Base-by-base conservation (phyloP, 2,888 invertebrate genomes). In the Sycophila texana region DNA sequence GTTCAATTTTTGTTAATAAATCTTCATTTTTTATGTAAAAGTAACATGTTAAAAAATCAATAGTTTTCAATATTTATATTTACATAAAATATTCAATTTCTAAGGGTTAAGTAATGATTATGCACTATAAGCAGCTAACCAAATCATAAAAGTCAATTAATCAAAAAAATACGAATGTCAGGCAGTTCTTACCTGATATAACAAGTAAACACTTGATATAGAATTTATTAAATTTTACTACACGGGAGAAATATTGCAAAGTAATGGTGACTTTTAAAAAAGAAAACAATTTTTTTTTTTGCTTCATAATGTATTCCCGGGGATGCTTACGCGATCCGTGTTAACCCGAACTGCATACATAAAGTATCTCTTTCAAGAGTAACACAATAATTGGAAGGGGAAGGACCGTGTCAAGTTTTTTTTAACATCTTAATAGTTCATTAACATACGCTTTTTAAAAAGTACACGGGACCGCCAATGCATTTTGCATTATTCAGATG, bases 181-280 rank as follows among this genome's bases (percentile, higher is more conserved):
- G 65, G 57, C 74, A 66, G 47, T 5, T 53, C n/a, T 67, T 26
- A 61, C 12, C 18, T 67, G 26, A 39, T 39, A 4, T 0, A 39
- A 39, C 39, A 47, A 65, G 57, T 66, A 74, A 72, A 66, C 49
- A 58, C 26, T 74, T 58, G 26, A 26, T 22, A 12, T 66, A 14
- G 72, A 60, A 72, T 72, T 30, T 61, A 58, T 76, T 70, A 20
- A 68, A 75, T 75, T 75, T 57, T 30, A 12, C 65, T 66, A 18
- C 47, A 7, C 55, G 14, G 10, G 39, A 57, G 49, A 57, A 74
- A 57, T 72, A 55, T 39, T n/a, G 65, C 26, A 58, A 7, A 30
- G 70, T 74, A 79, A 79, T 67, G 79, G 47, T 74, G 74, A 79
- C 74, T 57, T 55, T 55, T 68, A 55, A 51, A 78, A 74, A 77